Percentiles rank a stretch among this genome's conserved stretches.
phyloP scores from a whole-genome alignment of 2,113 vertebrate species.

The Pedionomus torquatus region DNA sequence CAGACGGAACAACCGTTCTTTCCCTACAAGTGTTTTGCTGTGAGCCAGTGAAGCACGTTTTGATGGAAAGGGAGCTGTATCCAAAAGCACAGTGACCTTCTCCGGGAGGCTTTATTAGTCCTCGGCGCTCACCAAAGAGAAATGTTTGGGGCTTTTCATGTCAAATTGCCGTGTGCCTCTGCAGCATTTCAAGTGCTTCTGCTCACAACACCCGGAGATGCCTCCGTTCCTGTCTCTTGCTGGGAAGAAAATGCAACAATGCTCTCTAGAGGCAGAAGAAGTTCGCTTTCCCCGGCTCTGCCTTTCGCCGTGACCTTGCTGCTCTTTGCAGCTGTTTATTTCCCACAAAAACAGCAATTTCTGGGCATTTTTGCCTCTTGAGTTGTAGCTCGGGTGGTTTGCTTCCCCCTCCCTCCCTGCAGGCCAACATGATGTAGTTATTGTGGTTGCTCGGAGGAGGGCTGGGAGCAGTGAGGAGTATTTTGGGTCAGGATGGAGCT shows the following conservation, averaged over 20 bases:
- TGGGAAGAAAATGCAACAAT: slow-evolving; percentile 66
- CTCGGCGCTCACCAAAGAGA: neutral
- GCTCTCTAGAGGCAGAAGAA: slow-evolving; percentile 68
- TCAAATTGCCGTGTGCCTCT: neutral
- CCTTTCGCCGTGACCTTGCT: neutral
- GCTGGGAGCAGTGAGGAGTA: neutral
- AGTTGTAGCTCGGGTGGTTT: neutral
- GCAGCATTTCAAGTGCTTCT: neutral
- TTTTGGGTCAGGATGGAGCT: neutral
- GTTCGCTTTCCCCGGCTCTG: neutral
- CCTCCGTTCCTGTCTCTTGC: neutral
- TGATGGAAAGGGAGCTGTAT: neutral
- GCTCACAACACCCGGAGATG: neutral
- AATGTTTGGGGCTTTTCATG: rapidly evolving
- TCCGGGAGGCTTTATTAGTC: neutral
- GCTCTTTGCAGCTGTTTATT: neutral
- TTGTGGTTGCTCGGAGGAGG: rapidly evolving
- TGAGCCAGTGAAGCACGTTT: rapidly evolving
- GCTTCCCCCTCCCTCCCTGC: neutral
- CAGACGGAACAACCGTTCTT: neutral
- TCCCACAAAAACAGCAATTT: neutral
- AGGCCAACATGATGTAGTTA: neutral
- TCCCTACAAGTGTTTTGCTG: neutral
- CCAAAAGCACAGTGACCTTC: neutral
- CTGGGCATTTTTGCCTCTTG: neutral